These are phyloP conservation scores for Scrobipalpa costella DNA, from an alignment of 2,888 invertebrate genomes.

Conservation along the genomic window DNA sequence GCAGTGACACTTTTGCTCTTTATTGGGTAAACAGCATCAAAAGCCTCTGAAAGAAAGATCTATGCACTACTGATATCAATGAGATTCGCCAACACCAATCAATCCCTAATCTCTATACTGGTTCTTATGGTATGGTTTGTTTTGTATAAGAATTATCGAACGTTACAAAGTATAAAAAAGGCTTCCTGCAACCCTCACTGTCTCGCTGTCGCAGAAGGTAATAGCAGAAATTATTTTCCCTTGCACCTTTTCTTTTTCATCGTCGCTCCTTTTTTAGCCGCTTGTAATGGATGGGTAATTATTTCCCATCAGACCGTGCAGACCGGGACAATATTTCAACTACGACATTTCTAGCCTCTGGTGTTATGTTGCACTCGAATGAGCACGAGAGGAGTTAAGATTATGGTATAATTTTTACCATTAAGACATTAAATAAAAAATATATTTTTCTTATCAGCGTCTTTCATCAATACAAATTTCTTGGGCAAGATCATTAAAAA, in stretches of 20 bases:
- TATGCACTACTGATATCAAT: too few relatives aligned
- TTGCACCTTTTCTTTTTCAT: slow-evolving; percentile 24
- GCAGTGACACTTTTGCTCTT: too few relatives aligned
- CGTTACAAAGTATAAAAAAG: background rate
- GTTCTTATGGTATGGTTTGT: too few relatives aligned
- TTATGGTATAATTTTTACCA: slow-evolving; percentile 7
- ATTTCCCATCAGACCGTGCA: slow-evolving; percentile 26
- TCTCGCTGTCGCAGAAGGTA: background rate
- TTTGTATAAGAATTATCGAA: too few relatives aligned
- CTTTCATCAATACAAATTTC: slow-evolving; percentile 4
- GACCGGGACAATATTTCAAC: slow-evolving; percentile 20
- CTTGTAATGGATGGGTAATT: slow-evolving; percentile 28
- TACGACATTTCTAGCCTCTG: slow-evolving; percentile 22
- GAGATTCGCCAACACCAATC: too few relatives aligned
- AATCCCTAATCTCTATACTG: too few relatives aligned
- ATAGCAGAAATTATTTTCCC: slow-evolving; percentile 23
- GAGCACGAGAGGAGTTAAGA: slow-evolving; percentile 3
- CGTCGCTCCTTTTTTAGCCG: slow-evolving; percentile 26
- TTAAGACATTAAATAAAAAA: background rate
- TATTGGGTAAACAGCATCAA: too few relatives aligned
- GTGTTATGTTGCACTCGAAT: slow-evolving; percentile 9
- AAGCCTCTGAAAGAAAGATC: too few relatives aligned
- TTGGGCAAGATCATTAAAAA: background rate
- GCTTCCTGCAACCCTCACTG: background rate
- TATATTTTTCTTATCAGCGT: background rate